These are phyloP conservation scores for Aplidium turbinatum DNA, from an alignment of 23 tunicate genomes.

Conservation along the genomic window DNA sequence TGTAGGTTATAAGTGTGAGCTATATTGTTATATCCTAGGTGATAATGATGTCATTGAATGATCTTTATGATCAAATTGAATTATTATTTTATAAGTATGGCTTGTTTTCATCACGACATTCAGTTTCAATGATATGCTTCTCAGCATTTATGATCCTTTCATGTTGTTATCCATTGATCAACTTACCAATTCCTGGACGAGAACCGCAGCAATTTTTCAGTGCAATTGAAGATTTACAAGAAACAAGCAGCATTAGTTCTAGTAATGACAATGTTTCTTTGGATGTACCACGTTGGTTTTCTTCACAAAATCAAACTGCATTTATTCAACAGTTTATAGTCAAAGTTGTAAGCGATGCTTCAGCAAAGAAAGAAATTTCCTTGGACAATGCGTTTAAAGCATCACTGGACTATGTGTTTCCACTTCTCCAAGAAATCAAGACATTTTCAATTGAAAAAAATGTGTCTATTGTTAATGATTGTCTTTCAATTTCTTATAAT, in stretches of 20 bases:
- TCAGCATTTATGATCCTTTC: constrained; percentile 60
- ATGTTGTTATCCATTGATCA: constrained; percentile 79
- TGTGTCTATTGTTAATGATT: constrained; percentile 34
- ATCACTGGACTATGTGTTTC: constrained; percentile 33
- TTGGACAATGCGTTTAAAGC: constrained; percentile 12
- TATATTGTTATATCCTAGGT: too few species aligned
- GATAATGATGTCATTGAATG: too few species aligned
- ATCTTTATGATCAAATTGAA: constrained; percentile 30
- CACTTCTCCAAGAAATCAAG: constrained; percentile 44
- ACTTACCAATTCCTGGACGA: constrained; percentile 87
- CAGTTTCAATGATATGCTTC: constrained; percentile 61
- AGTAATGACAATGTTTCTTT: too few species aligned
- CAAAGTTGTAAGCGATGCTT: constrained; percentile 30
- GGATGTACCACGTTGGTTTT: constrained; percentile 13
- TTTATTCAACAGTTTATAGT: constrained; percentile 80
- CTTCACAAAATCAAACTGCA: constrained; percentile 44
- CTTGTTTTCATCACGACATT: constrained; percentile 77
- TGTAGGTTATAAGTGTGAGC: too few species aligned
- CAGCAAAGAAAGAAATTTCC: constrained; percentile 9
- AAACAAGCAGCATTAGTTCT: too few species aligned
- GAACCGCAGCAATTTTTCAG: constrained; percentile 70
- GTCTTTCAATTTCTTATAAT: constrained; percentile 49
- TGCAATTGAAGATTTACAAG: constrained; percentile 29
- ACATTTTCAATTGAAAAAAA: constrained; percentile 26
- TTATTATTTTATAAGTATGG: constrained; percentile 64